Percentiles rank a stretch among this genome's conserved stretches.
Evolutionary conservation across 2,797 vertebrate genomes (phyloP).

Genomic region (Moxostoma hubbsi): DNA sequence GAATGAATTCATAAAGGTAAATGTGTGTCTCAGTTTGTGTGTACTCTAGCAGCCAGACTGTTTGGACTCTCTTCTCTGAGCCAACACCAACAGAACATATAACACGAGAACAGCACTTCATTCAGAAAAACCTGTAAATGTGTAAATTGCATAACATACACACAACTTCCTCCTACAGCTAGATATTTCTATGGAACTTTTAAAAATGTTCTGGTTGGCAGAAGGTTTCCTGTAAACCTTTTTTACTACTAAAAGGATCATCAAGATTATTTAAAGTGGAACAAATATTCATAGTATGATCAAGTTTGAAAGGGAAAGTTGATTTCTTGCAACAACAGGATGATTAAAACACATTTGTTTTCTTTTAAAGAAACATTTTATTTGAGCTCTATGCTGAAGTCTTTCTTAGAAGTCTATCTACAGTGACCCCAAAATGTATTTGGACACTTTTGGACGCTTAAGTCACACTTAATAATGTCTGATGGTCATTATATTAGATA

Average conservation of each 20-base stretch:
- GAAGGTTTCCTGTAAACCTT: conserved; percentile 35
- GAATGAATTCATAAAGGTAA: conserved; percentile 52
- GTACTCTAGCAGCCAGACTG: conserved; percentile 59
- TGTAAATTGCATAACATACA: conserved; percentile 72
- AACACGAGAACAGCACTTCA: conserved; percentile 75
- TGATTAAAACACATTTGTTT: no score
- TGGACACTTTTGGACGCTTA: no score
- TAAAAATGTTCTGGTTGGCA: conserved; percentile 13
- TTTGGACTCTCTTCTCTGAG: conserved; percentile 63
- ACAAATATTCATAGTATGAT: not conserved
- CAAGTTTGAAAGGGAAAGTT: no score
- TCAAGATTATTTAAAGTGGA: not conserved
- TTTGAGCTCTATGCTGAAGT: no score
- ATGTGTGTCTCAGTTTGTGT: conserved; percentile 47
- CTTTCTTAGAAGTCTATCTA: no score
- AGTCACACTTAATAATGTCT: no score
- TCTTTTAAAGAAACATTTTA: no score
- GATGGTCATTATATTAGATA: no score
- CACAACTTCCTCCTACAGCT: conserved; percentile 31
- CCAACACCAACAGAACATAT: conserved; percentile 79
- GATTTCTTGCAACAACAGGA: no score
- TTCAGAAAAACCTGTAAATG: conserved; percentile 73
- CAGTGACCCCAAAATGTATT: no score
- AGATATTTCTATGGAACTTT: conserved; percentile 37
- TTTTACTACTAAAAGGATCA: conserved; percentile 29